phyloP scores from a whole-genome alignment of 2,113 vertebrate species.

The Proteles cristata region DNA sequence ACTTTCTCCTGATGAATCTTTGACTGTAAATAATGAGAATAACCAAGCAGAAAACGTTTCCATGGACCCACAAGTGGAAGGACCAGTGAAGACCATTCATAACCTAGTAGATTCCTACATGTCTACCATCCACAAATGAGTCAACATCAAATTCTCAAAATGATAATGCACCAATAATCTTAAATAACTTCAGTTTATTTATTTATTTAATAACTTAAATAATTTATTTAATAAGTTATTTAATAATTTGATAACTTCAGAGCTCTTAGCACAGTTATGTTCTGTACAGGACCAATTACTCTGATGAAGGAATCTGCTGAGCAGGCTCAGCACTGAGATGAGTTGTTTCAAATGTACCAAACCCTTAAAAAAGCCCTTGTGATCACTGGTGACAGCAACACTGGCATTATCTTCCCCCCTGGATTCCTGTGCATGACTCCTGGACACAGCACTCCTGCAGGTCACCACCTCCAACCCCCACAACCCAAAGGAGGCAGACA shows the following conservation, averaged over 20 bases:
- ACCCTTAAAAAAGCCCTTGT: conserved; percentile 92
- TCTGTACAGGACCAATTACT: conserved; percentile 91
- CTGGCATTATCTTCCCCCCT: conserved; percentile 89
- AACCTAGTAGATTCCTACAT: background rate
- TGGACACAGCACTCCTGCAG: conserved; percentile 87
- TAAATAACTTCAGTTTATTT: background rate
- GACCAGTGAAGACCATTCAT: background rate
- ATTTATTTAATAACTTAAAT: too few species aligned
- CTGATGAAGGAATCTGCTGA: conserved; percentile 96
- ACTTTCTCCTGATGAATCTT: conserved; percentile 93
- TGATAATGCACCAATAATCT: background rate
- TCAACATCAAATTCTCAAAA: background rate
- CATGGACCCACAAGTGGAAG: background rate
- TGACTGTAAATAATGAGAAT: background rate
- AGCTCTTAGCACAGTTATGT: conserved; percentile 94
- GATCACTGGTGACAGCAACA: conserved; percentile 91
- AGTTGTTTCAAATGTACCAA: conserved; percentile 91
- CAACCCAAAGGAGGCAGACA: conserved; percentile 87
- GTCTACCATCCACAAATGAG: background rate
- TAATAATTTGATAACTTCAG: conserved; percentile 81
- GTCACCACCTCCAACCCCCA: conserved; percentile 91
- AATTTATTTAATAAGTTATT: too few species aligned
- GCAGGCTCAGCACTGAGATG: conserved; percentile 89
- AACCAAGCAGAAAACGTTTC: background rate
- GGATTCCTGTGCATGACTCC: conserved; percentile 90